Percentiles rank a stretch among this genome's conserved stretches.
Evolutionary conservation across 1,140 invertebrate genomes (phyloP).

Genomic region (Acromyrmex charruanus): DNA sequence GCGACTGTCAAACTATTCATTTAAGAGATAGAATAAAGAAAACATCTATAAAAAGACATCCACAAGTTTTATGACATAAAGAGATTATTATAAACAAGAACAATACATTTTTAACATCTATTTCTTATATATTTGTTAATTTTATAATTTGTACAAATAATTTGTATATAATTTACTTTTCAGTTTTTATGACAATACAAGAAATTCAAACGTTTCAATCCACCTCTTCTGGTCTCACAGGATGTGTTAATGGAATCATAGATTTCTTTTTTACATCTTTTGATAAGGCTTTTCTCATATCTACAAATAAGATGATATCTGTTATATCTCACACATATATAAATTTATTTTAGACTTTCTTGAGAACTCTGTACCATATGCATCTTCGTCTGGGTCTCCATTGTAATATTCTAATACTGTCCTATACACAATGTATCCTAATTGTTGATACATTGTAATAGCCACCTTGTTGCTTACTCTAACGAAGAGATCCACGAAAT

Average conservation of each 20-base stretch:
- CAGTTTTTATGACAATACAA: background rate
- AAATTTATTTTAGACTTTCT: slow-evolving; percentile 23
- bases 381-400: slow-evolving; percentile 99
- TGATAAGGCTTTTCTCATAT: slow-evolving; percentile 99
- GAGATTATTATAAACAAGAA: background rate
- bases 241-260: slow-evolving; percentile 96
- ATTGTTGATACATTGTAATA: slow-evolving; percentile 98
- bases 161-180: background rate
- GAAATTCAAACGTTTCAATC: slow-evolving; percentile 88
- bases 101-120: background rate
- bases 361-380: slow-evolving; percentile 92
- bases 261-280: slow-evolving; percentile 97
- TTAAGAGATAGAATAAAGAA: background rate
- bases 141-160: slow-evolving; percentile 13
- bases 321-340: slow-evolving; percentile 36
- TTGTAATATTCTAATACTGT: slow-evolving; percentile 99
- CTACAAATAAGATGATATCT: slow-evolving; percentile 86
- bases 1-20: background rate
- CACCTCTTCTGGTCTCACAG: slow-evolving; percentile 97
- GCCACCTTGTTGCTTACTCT: slow-evolving; percentile 98
- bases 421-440: slow-evolving; percentile 99
- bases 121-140: slow-evolving; percentile 1
- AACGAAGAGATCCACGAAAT: slow-evolving; percentile 99
- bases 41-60: background rate
- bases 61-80: background rate